Conservation (phyloP, 2,797 vertebrate genomes). For the Anas georgica region DNA sequence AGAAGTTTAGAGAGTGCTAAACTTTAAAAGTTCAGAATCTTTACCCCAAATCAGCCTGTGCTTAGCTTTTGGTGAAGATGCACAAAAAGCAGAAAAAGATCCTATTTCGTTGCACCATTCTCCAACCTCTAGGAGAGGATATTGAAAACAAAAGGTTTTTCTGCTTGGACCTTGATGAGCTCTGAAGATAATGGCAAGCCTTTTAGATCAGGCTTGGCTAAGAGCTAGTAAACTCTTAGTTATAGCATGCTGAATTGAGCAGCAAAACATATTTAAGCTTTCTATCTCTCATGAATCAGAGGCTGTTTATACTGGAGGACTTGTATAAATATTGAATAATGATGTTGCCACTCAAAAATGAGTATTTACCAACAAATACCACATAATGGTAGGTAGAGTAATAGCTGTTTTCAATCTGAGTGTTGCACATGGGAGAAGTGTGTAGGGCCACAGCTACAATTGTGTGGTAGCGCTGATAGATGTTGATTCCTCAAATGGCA, state of each 20-base stretch:
- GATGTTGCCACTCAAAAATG: not conserved
- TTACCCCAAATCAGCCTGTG: not conserved
- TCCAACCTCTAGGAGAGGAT: not conserved
- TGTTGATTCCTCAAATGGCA: constrained; percentile 34
- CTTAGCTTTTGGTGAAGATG: not conserved
- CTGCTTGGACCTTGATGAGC: not conserved
- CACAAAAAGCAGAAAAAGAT: not conserved
- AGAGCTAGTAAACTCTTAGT: not conserved
- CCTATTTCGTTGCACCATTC: not conserved
- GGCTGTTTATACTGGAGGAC: not conserved
- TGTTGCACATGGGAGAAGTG: not conserved
- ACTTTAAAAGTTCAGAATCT: not conserved
- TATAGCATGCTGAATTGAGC: not conserved
- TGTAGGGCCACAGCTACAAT: not conserved
- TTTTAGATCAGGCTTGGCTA: not conserved
- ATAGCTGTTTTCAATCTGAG: not conserved
- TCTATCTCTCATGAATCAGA: not conserved
- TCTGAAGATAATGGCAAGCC: not conserved
- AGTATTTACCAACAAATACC: constrained; percentile 23
- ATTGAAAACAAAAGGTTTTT: not conserved
- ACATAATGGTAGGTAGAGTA: not conserved
- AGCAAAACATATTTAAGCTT: not conserved
- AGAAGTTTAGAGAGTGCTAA: not conserved
- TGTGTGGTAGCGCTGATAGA: not conserved
- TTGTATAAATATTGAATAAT: constrained; percentile 34